Conservation (phyloP, 2,888 invertebrate species). For the Punctoribates punctum region DNA sequence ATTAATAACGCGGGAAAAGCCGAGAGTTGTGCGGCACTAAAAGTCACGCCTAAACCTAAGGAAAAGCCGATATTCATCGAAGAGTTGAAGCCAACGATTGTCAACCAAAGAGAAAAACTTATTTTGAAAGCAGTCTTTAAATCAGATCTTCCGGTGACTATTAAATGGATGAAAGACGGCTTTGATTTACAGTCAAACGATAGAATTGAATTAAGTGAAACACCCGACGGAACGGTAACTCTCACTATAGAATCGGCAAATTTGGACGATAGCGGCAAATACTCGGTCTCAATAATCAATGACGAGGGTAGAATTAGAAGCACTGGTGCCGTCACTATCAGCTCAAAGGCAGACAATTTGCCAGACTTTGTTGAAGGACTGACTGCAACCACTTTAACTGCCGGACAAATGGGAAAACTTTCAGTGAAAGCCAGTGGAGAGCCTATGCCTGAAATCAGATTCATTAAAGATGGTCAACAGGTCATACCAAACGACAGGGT, state of each 20-base stretch:
- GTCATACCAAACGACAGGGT: constrained; percentile 53
- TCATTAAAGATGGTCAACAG: constrained; percentile 65
- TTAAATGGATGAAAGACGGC: constrained; percentile 49
- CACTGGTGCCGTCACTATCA: constrained; percentile 43
- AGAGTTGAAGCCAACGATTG: constrained; percentile 29
- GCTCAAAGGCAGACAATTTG: constrained; percentile 44
- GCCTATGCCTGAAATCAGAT: constrained; percentile 27
- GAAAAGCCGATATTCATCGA: constrained; percentile 45
- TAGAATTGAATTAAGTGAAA: constrained; percentile 51
- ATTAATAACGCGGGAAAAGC: constrained; percentile 52
- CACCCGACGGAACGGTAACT: constrained; percentile 74
- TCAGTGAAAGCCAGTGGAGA: constrained; percentile 63
- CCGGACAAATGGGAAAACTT: constrained; percentile 70
- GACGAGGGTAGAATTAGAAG: constrained; percentile 48
- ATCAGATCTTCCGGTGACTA: constrained; percentile 41
- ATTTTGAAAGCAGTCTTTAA: constrained; percentile 78
- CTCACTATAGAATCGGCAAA: constrained; percentile 70
- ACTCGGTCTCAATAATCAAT: constrained; percentile 76
- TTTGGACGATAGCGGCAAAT: constrained; percentile 81
- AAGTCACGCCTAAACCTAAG: constrained; percentile 2
- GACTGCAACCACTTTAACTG: constrained; percentile 60
- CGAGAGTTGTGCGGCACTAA: constrained; percentile 44
- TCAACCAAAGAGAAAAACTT: constrained; percentile 63
- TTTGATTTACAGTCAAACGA: constrained; percentile 47
- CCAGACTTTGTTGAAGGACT: constrained; percentile 63